Percentiles rank a stretch among this genome's conserved stretches.
Evolutionary conservation across 2,888 invertebrate genomes (phyloP).

Genomic region (Beris morrisii): DNA sequence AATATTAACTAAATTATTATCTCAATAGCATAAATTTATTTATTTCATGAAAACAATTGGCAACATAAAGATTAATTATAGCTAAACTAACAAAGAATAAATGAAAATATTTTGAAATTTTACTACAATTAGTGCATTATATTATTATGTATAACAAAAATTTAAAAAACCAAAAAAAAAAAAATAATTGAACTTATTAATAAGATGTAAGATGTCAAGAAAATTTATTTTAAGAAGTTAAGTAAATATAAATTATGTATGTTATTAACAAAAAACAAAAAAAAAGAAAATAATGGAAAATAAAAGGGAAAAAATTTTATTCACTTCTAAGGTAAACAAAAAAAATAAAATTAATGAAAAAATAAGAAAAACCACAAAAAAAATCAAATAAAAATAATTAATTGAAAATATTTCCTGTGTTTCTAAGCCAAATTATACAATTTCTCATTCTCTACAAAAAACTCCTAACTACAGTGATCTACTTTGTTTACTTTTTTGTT

Average conservation of each 20-base stretch:
- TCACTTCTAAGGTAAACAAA: constrained; percentile 40
- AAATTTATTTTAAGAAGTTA: constrained; percentile 31
- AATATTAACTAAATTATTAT: too few relatives aligned
- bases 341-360: constrained; percentile 31
- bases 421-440: too few relatives aligned
- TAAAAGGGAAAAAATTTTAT: constrained; percentile 23
- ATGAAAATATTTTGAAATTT: not conserved
- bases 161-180: too few relatives aligned
- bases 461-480: too few relatives aligned
- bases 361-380: constrained; percentile 23
- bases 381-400: constrained; percentile 24
- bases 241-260: constrained; percentile 4
- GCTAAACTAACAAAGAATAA: not conserved
- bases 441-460: too few relatives aligned
- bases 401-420: not conserved
- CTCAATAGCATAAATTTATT: too few relatives aligned
- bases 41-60: too few relatives aligned
- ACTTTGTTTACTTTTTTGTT: too few relatives aligned
- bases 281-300: not conserved
- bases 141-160: too few relatives aligned
- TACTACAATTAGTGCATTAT: too few relatives aligned
- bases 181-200: too few relatives aligned
- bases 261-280: constrained; percentile 35
- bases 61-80: not conserved
- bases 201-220: constrained; percentile 23